Conservation (phyloP, 1,140 invertebrate genomes). For the Drosophila varians region DNA sequence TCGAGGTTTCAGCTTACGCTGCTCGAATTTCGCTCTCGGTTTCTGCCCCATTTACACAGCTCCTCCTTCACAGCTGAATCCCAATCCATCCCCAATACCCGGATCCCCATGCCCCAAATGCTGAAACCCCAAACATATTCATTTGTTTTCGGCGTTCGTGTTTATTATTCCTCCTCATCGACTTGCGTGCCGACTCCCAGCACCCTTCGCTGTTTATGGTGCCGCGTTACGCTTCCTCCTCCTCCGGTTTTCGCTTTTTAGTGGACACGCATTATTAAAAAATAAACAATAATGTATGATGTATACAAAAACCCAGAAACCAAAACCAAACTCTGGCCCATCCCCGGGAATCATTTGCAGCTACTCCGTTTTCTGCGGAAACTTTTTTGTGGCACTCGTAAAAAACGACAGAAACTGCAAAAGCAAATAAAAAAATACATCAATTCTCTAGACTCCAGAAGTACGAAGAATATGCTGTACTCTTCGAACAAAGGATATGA, state of each 20-base stretch:
- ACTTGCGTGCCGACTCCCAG: constrained; percentile 52
- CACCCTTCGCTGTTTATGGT: constrained; percentile 66
- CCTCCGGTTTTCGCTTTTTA: constrained; percentile 56
- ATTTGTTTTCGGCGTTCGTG: constrained; percentile 54
- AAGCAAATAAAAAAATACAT: constrained; percentile 60
- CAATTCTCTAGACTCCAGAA: neutral
- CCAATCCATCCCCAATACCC: constrained; percentile 1
- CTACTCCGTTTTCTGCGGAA: constrained; percentile 69
- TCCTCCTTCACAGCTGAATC: constrained; percentile 5
- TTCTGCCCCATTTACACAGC: constrained; percentile 10
- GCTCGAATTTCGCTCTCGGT: constrained; percentile 57
- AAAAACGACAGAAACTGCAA: constrained; percentile 52
- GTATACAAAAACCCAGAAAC: constrained; percentile 48
- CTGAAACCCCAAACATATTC: constrained; percentile 5
- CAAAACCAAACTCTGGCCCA: constrained; percentile 12
- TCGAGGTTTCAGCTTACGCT: constrained; percentile 61
- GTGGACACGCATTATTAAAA: constrained; percentile 83
- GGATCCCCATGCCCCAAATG: constrained; percentile 3
- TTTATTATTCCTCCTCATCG: constrained; percentile 67
- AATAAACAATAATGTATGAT: constrained; percentile 75
- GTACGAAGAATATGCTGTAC: constrained; percentile 22
- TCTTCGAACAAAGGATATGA: constrained; percentile 2
- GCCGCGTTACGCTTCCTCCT: constrained; percentile 71
- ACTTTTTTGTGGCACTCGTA: constrained; percentile 63
- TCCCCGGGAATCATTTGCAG: constrained; percentile 48